Conservation (phyloP, 1,140 invertebrate species). For the Pseudomyrmex flavicornis region DNA sequence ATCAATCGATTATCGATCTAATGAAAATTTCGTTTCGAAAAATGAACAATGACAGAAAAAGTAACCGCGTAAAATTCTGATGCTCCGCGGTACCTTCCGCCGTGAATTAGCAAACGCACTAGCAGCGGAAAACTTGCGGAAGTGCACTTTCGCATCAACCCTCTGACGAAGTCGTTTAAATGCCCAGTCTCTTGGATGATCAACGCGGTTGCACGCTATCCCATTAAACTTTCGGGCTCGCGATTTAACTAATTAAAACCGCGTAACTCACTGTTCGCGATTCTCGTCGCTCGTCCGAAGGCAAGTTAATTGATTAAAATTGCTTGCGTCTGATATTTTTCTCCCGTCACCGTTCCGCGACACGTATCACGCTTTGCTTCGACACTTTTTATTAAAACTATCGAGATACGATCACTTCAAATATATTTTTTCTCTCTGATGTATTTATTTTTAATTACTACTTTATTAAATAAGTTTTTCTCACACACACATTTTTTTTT, state of each 20-base stretch:
- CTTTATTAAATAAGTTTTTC: background rate
- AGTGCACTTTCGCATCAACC: conserved; percentile 6
- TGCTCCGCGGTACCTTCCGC: conserved; percentile 2
- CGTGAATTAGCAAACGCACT: conserved; percentile 3
- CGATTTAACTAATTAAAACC: conserved; percentile 45
- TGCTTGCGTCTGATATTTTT: background rate
- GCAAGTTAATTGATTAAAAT: conserved; percentile 27
- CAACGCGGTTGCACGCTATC: background rate
- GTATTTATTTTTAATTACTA: background rate
- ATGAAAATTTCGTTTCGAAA: background rate
- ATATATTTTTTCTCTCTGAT: background rate
- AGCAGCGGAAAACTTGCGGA: conserved; percentile 5
- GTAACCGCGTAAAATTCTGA: background rate
- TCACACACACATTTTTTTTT: background rate
- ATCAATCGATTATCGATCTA: background rate
- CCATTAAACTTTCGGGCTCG: conserved; percentile 5
- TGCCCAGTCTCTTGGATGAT: conserved; percentile 21
- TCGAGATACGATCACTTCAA: background rate
- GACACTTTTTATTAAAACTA: conserved; percentile 10
- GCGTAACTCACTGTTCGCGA: conserved; percentile 5
- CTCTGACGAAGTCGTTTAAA: conserved; percentile 23
- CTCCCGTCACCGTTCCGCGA: background rate
- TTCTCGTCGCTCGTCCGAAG: background rate
- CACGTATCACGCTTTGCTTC: background rate
- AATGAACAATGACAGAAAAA: background rate